Conservation (phyloP, 1,140 invertebrate genomes). For the Panulirus ornatus region DNA sequence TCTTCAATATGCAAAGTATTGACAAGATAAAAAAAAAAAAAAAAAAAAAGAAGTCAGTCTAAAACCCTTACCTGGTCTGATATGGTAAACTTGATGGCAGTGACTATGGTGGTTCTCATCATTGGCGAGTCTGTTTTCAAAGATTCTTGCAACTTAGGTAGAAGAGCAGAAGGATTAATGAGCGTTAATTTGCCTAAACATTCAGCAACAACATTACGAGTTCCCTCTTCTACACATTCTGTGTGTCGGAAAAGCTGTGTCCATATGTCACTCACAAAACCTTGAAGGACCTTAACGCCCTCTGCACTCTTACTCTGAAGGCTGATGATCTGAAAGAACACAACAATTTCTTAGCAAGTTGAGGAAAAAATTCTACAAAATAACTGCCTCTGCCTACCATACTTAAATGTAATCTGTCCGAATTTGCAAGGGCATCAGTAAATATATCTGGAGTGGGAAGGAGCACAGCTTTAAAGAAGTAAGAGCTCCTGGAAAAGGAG, state of each 20-base stretch:
- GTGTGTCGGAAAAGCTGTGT: constrained; percentile 93
- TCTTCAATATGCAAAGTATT: too few species aligned
- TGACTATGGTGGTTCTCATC: constrained; percentile 97
- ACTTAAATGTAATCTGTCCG: too few species aligned
- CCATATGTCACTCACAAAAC: constrained; percentile 84
- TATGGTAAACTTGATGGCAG: constrained; percentile 98
- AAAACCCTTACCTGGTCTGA: constrained; percentile 85
- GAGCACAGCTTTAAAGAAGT: too few species aligned
- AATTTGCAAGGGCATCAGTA: too few species aligned
- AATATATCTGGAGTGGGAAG: too few species aligned
- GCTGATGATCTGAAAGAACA: constrained; percentile 58
- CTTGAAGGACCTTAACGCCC: constrained; percentile 75
- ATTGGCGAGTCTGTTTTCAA: constrained; percentile 87
- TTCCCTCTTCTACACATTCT: constrained; percentile 97
- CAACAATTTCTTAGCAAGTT: neutral
- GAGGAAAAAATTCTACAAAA: too few species aligned
- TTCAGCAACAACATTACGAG: constrained; percentile 98
- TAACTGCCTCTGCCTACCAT: too few species aligned
- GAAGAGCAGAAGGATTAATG: constrained; percentile 91
- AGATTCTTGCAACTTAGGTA: constrained; percentile 85
- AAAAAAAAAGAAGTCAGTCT: neutral
- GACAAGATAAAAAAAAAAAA: too few species aligned
- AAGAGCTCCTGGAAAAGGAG: too few species aligned
- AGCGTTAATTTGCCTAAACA: constrained; percentile 97
- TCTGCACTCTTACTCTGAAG: constrained; percentile 72